phyloP scores from a whole-genome alignment of 2,113 vertebrate species.

The Zingel zingel region DNA sequence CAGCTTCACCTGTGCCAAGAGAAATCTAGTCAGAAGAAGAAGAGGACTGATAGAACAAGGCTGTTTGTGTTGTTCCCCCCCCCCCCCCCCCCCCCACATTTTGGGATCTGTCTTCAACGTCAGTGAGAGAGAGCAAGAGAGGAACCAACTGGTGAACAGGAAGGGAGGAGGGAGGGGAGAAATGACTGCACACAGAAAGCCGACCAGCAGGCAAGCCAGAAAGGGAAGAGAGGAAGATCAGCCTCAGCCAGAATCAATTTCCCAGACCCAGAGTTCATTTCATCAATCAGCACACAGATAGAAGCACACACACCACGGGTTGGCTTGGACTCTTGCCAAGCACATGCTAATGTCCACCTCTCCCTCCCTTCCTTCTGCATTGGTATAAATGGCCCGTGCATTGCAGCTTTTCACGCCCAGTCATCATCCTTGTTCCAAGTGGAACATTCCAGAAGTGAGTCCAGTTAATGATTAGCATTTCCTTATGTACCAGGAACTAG shows the following conservation, averaged over 20 bases:
- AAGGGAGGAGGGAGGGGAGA: slow-evolving; percentile 8
- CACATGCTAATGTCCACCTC: slow-evolving; percentile 65
- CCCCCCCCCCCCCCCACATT: neutral
- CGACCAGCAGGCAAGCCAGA: slow-evolving; percentile 19
- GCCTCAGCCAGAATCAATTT: slow-evolving; percentile 80
- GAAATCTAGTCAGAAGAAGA: slow-evolving; percentile 29
- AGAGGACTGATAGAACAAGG: slow-evolving; percentile 43
- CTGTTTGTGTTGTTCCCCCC: slow-evolving; percentile 27
- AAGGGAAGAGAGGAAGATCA: slow-evolving; percentile 58
- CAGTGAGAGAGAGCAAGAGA: slow-evolving; percentile 35
- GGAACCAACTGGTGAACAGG: slow-evolving; percentile 35
- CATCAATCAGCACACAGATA: slow-evolving; percentile 81
- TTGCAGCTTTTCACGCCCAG: slow-evolving; percentile 60
- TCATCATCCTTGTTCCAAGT: slow-evolving; percentile 45
- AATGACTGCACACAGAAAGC: slow-evolving; percentile 17
- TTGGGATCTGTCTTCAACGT: slow-evolving; percentile 41
- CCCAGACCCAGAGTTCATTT: slow-evolving; percentile 80
- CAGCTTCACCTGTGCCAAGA: slow-evolving; percentile 38
- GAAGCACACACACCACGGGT: slow-evolving; percentile 58
- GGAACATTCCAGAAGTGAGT: slow-evolving; percentile 57
- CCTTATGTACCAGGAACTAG: slow-evolving; percentile 12
- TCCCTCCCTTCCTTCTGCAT: slow-evolving; percentile 60
- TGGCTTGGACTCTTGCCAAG: slow-evolving; percentile 67
- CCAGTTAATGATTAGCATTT: slow-evolving; percentile 53
- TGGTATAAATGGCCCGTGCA: slow-evolving; percentile 60